Base-by-base conservation (phyloP, 2,888 invertebrate species). In the Acrocera orbiculus region DNA sequence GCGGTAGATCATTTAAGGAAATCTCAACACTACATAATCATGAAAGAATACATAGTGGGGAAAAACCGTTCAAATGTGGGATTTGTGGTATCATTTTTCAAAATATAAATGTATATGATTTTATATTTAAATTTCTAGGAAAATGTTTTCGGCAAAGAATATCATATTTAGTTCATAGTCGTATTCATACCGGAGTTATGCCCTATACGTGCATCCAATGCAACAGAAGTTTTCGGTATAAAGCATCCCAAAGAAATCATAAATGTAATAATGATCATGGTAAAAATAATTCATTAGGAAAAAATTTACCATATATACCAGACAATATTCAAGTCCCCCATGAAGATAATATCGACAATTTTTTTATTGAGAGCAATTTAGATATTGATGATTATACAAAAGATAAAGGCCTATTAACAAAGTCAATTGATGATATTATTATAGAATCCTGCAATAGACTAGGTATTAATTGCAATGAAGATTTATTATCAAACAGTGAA, bases 111-210 rank as follows among this genome's bases (percentile, higher is more conserved):
- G n/a, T 9, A 22, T 7, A 10, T 9, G 4, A 22, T 22, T 22
- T 9, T 9, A 7, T 10, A 10, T 22, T 22, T 1, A 10, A n/a
- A 23, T 39, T 62, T 61, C 16, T 54, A 85, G 83, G 82, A 9
- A 86, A 86, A 67, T 76, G 79, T 50, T 86, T 86, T 52, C 70
- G 86, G 7, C 86, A 86, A 54, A 61, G 85, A 37, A 83, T 86
- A 10, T 83, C 83, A 1, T 85, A 83, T 54, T 63, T 85, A 48
- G 85, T 86, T 0, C 85, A 86, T 52, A 68, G 76, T 40, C 67
- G 85, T 42, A 37, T 36, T 11, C 36, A 36, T 29, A 56, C 83
- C 2, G 85, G 83, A 20, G 81, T 70, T 1, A 80, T 83, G 81
- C 85, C 85, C 1, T 85, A 85, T 50, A 78, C 76, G 56, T 85